Evolutionary conservation across 2,888 invertebrate species (phyloP).

Genomic region (Trichogramma evanescens): DNA sequence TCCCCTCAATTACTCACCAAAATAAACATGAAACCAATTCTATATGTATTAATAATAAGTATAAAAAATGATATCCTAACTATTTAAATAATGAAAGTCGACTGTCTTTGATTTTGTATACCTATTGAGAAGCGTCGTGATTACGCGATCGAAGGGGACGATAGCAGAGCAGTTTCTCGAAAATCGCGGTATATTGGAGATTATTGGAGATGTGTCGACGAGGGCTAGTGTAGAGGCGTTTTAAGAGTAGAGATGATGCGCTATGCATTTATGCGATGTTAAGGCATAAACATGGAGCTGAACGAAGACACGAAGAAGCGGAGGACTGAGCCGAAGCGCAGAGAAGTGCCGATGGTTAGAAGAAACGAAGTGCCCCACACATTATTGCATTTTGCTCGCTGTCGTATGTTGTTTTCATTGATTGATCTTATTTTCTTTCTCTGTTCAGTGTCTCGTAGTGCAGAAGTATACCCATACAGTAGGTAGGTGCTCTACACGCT

Average conservation of each 20-base stretch:
- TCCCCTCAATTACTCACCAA: background rate
- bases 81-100: no score
- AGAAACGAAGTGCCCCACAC: slow-evolving; percentile 40
- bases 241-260: slow-evolving; percentile 28
- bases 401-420: slow-evolving; percentile 25
- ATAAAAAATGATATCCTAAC: no score
- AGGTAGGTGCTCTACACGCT: slow-evolving; percentile 45
- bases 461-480: slow-evolving; percentile 44
- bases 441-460: slow-evolving; percentile 29
- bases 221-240: slow-evolving; percentile 42
- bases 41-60: background rate
- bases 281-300: slow-evolving; percentile 34
- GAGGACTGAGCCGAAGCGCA: slow-evolving; percentile 16
- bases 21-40: background rate
- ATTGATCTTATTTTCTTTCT: slow-evolving; percentile 20
- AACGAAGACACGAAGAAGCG: slow-evolving; percentile 35
- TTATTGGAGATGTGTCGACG: slow-evolving; percentile 30
- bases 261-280: slow-evolving; percentile 31
- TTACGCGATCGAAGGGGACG: slow-evolving; percentile 28
- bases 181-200: slow-evolving; percentile 39
- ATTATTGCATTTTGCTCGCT: slow-evolving; percentile 25
- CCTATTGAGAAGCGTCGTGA: slow-evolving; percentile 21
- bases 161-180: slow-evolving; percentile 37
- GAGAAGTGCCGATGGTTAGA: slow-evolving; percentile 28
- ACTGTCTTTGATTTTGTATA: slow-evolving; percentile 13